phyloP scores from a whole-genome alignment of 2,113 vertebrate species.

The Zapus hudsonius region DNA sequence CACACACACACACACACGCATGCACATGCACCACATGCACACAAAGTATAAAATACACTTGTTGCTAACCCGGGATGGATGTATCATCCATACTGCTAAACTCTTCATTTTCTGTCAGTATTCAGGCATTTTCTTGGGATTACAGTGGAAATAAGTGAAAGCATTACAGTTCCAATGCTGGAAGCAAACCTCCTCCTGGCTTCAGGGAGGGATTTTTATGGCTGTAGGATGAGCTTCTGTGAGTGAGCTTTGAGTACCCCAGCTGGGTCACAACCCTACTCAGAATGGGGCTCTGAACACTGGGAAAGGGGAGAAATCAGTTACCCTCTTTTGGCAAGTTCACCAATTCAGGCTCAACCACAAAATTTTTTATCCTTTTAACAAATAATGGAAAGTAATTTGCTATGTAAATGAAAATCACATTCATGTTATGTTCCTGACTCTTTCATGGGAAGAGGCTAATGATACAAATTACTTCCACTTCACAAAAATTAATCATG shows the following conservation, averaged over 20 bases:
- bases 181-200: background rate
- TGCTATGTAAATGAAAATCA: slow-evolving; percentile 43
- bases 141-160: background rate
- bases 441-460: slow-evolving; percentile 17
- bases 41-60: background rate
- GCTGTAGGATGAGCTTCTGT: background rate
- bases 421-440: slow-evolving; percentile 55
- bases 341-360: background rate
- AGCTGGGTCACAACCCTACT: background rate
- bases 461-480: slow-evolving; percentile 32
- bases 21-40: too few species aligned
- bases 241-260: background rate
- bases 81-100: background rate
- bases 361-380: background rate
- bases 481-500: slow-evolving; percentile 28
- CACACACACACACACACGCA: background rate
- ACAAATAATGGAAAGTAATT: slow-evolving; percentile 55
- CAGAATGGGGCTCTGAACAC: background rate
- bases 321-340: background rate
- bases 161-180: background rate
- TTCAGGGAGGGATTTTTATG: background rate
- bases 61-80: background rate
- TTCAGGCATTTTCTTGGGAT: background rate
- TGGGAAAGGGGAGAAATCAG: background rate
- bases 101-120: background rate